These are phyloP conservation scores for Scrobipalpa costella DNA, from an alignment of 2,888 invertebrate species.

Conservation along the genomic window DNA sequence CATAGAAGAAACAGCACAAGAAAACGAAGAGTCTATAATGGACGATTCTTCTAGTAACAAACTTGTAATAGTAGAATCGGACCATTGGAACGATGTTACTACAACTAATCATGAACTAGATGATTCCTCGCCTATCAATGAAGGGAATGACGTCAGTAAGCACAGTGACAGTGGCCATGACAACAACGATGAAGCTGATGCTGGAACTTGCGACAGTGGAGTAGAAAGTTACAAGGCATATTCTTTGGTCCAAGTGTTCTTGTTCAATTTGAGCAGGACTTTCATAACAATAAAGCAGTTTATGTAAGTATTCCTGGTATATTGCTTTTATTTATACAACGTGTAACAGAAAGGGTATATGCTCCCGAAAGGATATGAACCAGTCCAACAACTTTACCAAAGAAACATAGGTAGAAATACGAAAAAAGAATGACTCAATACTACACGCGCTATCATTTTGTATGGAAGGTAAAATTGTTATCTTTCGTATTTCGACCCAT, in stretches of 20 bases:
- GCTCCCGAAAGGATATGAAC: no score
- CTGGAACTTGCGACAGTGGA: constrained; percentile 44
- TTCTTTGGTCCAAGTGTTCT: constrained; percentile 43
- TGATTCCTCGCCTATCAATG: constrained; percentile 24
- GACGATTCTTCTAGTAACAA: background rate
- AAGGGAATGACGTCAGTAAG: constrained; percentile 5
- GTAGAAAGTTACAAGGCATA: constrained; percentile 45
- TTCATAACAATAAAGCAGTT: constrained; percentile 47
- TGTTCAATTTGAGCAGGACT: constrained; percentile 43
- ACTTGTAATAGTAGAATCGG: background rate
- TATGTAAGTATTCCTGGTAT: constrained; percentile 51
- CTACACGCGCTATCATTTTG: no score
- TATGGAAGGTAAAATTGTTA: no score
- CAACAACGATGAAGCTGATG: constrained; percentile 26
- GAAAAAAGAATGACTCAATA: no score
- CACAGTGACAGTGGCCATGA: background rate
- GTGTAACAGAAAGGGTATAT: no score
- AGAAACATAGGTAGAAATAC: no score
- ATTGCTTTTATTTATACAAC: no score
- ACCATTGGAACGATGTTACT: constrained; percentile 25
- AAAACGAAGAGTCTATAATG: background rate
- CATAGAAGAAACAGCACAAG: background rate
- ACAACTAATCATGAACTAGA: background rate
- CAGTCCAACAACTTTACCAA: no score
- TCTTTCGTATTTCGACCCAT: no score